A percentile compares a stretch with the other conserved stretches of the same genome.
These are phyloP conservation scores for Machimus atricapillus DNA, from an alignment of 2,888 invertebrate species.

Conservation along the genomic window DNA sequence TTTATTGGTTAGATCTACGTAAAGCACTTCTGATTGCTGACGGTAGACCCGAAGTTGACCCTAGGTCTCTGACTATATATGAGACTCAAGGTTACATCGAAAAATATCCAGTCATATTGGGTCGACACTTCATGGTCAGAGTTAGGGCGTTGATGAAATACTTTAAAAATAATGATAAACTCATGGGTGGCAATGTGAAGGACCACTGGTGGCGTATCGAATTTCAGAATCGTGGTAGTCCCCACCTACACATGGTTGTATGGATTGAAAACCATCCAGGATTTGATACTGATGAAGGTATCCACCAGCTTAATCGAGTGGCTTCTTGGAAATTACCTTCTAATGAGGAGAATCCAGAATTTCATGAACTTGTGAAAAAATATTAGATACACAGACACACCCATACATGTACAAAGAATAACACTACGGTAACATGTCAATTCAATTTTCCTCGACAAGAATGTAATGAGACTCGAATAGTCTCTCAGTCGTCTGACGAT, in stretches of 20 bases:
- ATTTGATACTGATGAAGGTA: conserved; percentile 49
- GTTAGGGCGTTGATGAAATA: conserved; percentile 47
- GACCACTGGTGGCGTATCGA: conserved; percentile 47
- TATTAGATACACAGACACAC: conserved; percentile 48
- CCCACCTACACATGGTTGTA: conserved; percentile 19
- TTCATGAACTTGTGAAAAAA: conserved; percentile 45
- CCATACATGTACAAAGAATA: conserved; percentile 45
- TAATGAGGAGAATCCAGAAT: conserved; percentile 41
- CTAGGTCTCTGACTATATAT: conserved; percentile 19
- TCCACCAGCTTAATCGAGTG: conserved; percentile 35
- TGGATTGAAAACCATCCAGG: conserved; percentile 32
- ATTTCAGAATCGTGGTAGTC: conserved; percentile 42
- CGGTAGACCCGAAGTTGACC: conserved; percentile 43
- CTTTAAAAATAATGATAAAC: conserved; percentile 24
- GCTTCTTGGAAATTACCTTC: conserved; percentile 34
- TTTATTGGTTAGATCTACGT: conserved; percentile 50
- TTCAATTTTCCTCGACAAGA: conserved; percentile 46
- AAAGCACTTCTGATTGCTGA: conserved; percentile 51
- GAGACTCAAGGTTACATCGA: conserved; percentile 16
- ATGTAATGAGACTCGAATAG: conserved; percentile 41
- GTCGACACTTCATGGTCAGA: conserved; percentile 46
- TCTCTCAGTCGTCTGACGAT: conserved; percentile 42
- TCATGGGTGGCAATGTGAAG: conserved; percentile 43
- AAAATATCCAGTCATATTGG: conserved; percentile 16
- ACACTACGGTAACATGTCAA: conserved; percentile 41